These are phyloP conservation scores for Mellilla xanthometata DNA, from an alignment of 2,888 invertebrate species.

Conservation along the genomic window DNA sequence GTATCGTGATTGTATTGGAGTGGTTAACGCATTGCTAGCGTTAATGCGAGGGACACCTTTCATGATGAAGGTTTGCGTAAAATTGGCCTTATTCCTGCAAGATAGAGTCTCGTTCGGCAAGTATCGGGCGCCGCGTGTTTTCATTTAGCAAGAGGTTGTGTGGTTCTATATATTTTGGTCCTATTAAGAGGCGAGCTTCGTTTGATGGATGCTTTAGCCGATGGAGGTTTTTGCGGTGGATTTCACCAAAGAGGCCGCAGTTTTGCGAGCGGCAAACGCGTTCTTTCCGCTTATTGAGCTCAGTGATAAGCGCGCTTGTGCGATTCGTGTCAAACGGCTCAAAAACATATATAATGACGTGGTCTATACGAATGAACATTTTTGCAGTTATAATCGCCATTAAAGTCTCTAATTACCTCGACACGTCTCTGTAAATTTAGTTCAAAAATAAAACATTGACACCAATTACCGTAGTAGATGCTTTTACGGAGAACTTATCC, in stretches of 20 bases:
- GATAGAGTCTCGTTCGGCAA: slow-evolving; percentile 49
- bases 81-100: slow-evolving; percentile 47
- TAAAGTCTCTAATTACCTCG: slow-evolving; percentile 48
- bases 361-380: slow-evolving; percentile 29
- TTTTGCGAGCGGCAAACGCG: slow-evolving; percentile 39
- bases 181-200: slow-evolving; percentile 65
- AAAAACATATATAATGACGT: slow-evolving; percentile 24
- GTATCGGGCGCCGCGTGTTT: slow-evolving; percentile 45
- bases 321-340: slow-evolving; percentile 13
- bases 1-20: slow-evolving; percentile 61
- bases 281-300: slow-evolving; percentile 42
- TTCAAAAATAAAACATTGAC: slow-evolving; percentile 60
- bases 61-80: slow-evolving; percentile 40
- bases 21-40: slow-evolving; percentile 61
- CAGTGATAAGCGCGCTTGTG: slow-evolving; percentile 21
- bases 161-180: slow-evolving; percentile 66
- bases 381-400: slow-evolving; percentile 39
- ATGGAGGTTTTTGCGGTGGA: slow-evolving; percentile 59
- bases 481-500: slow-evolving; percentile 26
- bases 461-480: slow-evolving; percentile 60
- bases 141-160: slow-evolving; percentile 62
- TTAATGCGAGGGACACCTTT: slow-evolving; percentile 63
- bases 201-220: slow-evolving; percentile 69
- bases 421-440: slow-evolving; percentile 39
- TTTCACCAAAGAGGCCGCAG: slow-evolving; percentile 47